A percentile compares a stretch with the other conserved stretches of the same genome.
Evolutionary conservation across 2,797 vertebrate genomes (phyloP).

Genomic region (Emys orbicularis): DNA sequence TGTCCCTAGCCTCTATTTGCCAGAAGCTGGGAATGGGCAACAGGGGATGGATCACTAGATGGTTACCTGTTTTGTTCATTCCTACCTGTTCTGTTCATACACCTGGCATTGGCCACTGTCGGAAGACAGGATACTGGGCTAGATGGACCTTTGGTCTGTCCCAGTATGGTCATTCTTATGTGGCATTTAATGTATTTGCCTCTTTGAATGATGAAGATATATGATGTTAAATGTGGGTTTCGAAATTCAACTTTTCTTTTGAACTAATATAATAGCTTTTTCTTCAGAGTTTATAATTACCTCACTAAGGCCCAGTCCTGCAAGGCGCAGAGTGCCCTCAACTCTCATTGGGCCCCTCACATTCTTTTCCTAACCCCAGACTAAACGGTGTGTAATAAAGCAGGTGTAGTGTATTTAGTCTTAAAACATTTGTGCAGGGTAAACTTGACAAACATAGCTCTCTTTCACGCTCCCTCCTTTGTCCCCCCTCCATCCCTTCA

Average conservation of each 20-base stretch:
- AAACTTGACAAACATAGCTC: neutral
- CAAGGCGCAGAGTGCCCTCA: neutral
- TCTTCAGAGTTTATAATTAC: slow-evolving; percentile 23
- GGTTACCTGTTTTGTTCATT: no score
- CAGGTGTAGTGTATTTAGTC: neutral
- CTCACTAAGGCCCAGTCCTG: neutral
- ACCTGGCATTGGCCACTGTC: no score
- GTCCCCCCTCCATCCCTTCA: neutral
- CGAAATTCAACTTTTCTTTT: slow-evolving; percentile 36
- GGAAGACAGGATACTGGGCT: no score
- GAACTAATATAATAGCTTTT: neutral
- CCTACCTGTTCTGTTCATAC: no score
- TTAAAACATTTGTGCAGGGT: neutral
- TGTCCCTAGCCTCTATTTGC: no score
- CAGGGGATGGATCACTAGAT: no score
- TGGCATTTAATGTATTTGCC: neutral
- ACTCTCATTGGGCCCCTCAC: neutral
- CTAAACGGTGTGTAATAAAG: slow-evolving; percentile 24
- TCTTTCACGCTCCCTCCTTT: neutral
- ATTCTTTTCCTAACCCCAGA: slow-evolving; percentile 3
- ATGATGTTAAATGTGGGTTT: neutral
- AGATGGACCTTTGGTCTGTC: no score
- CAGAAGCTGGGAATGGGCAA: no score
- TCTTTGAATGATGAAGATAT: neutral
- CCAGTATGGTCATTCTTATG: neutral